Evolutionary conservation across 1,140 invertebrate species (phyloP), one percentile per base, ranked within the genome.

Genomic region (Megalopta genalis): DNA sequence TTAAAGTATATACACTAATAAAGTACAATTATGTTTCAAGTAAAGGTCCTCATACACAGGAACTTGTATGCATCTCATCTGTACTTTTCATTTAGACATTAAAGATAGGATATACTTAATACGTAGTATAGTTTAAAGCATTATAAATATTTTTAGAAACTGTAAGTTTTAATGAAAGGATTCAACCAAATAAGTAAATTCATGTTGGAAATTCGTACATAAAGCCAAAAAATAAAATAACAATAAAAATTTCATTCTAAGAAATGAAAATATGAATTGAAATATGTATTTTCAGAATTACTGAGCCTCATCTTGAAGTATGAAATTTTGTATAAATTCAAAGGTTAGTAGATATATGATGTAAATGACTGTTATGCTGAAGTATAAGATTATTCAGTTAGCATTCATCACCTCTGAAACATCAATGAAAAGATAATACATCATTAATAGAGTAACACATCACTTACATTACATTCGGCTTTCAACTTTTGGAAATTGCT

Each of bases 281-380:
- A 78, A 78, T 78, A 42, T 57, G 54, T 78, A 78, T 78, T 78
- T 78, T 72, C 69, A 72, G 69, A 78, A 72, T 78, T 78, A 78
- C 60, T 64, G 68, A 78, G 68, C 60, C 75, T 46, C 68, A 64
- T 52, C 76, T 78, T 78, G 60, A 71, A 78, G 49, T 72, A 78
- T 78, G 69, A 78, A 78, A 78, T 78, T 78, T 78, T 78, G 25
- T 78, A 78, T 23, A 62, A 64, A 71, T 32, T 78, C 37, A 64
- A 78, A 78, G 76, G 76, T 78, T 78, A 78, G 76, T 78, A 72
- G 63, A 64, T 64, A 71, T 23, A 63, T 37, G 69, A 78, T 72
- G 71, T 64, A 78, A 23, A 57, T 60, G 42, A 72, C 18, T 72
- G 46, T 78, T 64, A 78, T 65, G 63, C 9, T 32, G 76, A 49